A percentile compares a stretch with the other conserved stretches of the same genome.
phyloP scores from a whole-genome alignment of 2,113 vertebrate species.

The Labeo rohita region DNA sequence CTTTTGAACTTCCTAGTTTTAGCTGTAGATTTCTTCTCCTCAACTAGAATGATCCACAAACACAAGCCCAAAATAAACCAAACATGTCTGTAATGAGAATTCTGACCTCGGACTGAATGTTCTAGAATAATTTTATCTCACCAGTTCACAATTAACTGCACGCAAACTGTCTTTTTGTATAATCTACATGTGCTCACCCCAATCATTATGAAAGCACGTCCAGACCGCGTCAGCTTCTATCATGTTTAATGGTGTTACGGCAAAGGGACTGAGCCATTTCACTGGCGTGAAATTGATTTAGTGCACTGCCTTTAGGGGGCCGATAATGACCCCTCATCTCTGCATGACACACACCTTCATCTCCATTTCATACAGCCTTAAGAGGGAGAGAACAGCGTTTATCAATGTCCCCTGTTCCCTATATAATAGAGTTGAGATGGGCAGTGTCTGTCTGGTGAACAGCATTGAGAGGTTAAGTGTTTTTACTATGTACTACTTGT shows the following conservation, averaged over 20 bases:
- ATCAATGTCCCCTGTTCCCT: conserved; percentile 29
- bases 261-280: conserved; percentile 39
- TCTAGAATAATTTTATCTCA: not conserved
- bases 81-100: not conserved
- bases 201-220: conserved; percentile 51
- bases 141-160: not conserved
- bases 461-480: conserved; percentile 9
- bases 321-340: conserved; percentile 54
- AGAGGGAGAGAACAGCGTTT: conserved; percentile 43
- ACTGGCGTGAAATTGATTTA: conserved; percentile 55
- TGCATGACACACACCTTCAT: conserved; percentile 49
- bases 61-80: conserved; percentile 15
- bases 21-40: not conserved
- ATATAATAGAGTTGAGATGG: conserved; percentile 45
- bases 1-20: not conserved
- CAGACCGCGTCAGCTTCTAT: conserved; percentile 34
- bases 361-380: conserved; percentile 55
- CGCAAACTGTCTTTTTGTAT: not conserved
- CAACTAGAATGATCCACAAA: conserved; percentile 24
- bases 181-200: conserved; percentile 44
- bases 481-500: conserved; percentile 25
- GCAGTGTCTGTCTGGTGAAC: conserved; percentile 25
- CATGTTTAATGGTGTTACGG: conserved; percentile 48
- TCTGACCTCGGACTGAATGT: not conserved
- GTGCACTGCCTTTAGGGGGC: conserved; percentile 50